Conservation (phyloP, 2,797 vertebrate species). For the Cirrhinus molitorella region DNA sequence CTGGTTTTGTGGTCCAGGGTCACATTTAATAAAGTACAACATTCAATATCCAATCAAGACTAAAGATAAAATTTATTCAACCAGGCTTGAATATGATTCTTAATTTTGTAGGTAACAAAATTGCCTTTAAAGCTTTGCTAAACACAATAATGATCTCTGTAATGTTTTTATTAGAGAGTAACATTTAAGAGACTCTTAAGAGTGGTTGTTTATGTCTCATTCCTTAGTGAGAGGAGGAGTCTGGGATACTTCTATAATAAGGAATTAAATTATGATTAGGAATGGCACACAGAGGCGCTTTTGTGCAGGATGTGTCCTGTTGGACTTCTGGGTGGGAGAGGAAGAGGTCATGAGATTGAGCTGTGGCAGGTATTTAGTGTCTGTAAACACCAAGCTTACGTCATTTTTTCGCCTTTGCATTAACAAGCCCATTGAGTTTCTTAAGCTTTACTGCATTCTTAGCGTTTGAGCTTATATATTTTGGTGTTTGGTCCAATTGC, state of each 20-base stretch:
- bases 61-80: not conserved
- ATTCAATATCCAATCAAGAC: not conserved
- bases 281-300: conserved; percentile 14
- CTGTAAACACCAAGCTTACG: not conserved
- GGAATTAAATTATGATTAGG: conserved; percentile 25
- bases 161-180: not conserved
- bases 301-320: conserved; percentile 6
- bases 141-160: not conserved
- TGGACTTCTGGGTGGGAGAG: not conserved
- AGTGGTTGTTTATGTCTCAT: not conserved
- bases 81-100: not conserved
- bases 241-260: not conserved
- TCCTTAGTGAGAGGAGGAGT: not conserved
- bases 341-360: conserved; percentile 17
- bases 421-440: not conserved
- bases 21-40: not conserved
- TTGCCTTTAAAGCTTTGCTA: not conserved
- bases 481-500: not conserved
- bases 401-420: not conserved
- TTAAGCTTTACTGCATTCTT: not conserved
- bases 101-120: not conserved
- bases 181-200: not conserved
- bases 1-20: not conserved
- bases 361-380: conserved; percentile 22
- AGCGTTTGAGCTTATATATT: not conserved